These are phyloP conservation scores for Apodemus speciosus DNA, from an alignment of 2,113 vertebrate genomes.

Conservation along the genomic window DNA sequence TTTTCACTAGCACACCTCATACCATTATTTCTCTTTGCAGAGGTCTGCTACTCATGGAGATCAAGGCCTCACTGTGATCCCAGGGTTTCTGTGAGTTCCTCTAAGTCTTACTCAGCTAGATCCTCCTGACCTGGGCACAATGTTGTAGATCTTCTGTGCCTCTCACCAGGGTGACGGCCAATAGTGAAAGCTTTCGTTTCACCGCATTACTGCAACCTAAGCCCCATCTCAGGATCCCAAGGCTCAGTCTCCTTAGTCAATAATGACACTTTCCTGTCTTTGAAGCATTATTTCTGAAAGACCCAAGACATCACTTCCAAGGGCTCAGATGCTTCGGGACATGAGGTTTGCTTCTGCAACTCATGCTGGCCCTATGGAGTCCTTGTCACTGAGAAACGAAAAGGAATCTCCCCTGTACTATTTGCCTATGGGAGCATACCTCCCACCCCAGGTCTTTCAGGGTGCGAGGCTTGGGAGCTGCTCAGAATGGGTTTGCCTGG, in stretches of 20 bases:
- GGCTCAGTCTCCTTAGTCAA: not conserved
- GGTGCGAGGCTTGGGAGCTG: not conserved
- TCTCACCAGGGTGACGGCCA: not conserved
- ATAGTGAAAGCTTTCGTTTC: not conserved
- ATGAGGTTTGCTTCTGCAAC: not conserved
- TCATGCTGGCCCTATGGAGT: fast-evolving
- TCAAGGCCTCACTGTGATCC: not conserved
- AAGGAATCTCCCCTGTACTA: too few species aligned
- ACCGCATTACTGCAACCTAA: not conserved
- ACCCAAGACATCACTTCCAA: not conserved
- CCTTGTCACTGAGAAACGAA: not conserved
- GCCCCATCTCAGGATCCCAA: not conserved
- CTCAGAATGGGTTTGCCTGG: not conserved
- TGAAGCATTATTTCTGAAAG: not conserved
- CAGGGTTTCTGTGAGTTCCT: not conserved
- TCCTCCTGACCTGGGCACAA: not conserved
- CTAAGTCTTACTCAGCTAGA: not conserved
- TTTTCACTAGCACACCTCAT: not conserved
- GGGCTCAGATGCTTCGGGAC: not conserved
- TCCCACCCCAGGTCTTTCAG: not conserved
- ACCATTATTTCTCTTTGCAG: not conserved
- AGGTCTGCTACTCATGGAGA: not conserved
- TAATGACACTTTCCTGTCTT: not conserved
- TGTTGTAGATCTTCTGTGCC: not conserved
- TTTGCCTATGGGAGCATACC: not conserved